Evolutionary conservation across 1,140 invertebrate genomes (phyloP).

Genomic region (Papilio xuthus): DNA sequence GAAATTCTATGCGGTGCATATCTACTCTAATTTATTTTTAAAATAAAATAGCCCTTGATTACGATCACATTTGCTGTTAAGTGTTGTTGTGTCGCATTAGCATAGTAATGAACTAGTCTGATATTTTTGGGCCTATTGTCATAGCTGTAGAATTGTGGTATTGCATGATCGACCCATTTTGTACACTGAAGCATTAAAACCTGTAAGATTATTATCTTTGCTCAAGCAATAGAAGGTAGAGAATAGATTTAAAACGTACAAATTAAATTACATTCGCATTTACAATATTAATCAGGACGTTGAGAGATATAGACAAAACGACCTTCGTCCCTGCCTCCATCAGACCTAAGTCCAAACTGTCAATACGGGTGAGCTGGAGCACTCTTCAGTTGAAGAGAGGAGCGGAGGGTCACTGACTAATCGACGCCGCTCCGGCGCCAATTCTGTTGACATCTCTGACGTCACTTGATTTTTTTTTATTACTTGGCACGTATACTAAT

Average conservation of each 20-base stretch:
- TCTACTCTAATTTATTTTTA: background rate
- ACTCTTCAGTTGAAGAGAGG: background rate
- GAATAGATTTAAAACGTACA: background rate
- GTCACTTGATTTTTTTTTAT: slow-evolving; percentile 19
- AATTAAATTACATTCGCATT: background rate
- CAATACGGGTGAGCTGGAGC: background rate
- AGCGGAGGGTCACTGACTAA: slow-evolving; percentile 23
- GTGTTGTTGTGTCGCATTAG: too few species aligned
- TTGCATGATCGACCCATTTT: too few species aligned
- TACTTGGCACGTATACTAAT: background rate
- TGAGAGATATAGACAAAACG: background rate
- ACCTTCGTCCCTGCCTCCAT: background rate
- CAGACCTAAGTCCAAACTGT: background rate
- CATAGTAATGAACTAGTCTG: too few species aligned
- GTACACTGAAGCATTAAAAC: too few species aligned
- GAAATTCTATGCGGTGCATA: background rate
- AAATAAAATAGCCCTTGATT: background rate
- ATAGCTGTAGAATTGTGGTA: too few species aligned
- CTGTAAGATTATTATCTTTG: background rate
- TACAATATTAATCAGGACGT: slow-evolving; percentile 1
- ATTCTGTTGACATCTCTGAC: slow-evolving; percentile 15
- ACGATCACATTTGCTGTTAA: too few species aligned
- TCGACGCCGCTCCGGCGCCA: slow-evolving; percentile 29
- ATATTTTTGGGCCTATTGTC: too few species aligned
- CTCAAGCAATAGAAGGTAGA: background rate